Evolutionary conservation across 37 sponge, comb jelly and placozoan species (phyloP), one percentile per base, ranked within the genome.

Genomic region (Ianthella basta): DNA sequence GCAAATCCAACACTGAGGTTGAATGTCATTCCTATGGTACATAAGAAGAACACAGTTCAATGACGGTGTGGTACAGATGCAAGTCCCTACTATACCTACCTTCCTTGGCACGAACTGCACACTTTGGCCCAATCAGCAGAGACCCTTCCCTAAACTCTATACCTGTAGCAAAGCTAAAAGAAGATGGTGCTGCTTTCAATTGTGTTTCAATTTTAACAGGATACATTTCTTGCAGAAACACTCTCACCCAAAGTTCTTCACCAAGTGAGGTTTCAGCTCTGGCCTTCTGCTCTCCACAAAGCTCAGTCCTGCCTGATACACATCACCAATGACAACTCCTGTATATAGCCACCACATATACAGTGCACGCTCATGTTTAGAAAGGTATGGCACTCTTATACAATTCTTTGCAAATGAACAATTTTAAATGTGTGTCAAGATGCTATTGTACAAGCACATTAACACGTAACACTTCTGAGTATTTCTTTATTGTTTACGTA

Each of bases 131-230:
- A 40, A 97, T 91, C 36, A 84, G 73, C 33, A 97, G 75, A 14
- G 91, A 92, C 8, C 91, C 80, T 56, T 97, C 97, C 37, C 96
- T 41, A 82, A 97, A 97, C 72, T 97, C 97, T 64, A 97, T 92
- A 24, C 97, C 97, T 40, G 90, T 97, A 18, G 85, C 95, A 88
- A 96, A 94, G 41, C 92, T 91, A 84, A 19, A 59, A 50, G 35
- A 24, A 34, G 59, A 39, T 34, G 23, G 55, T 72, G 5, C 3
- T 29, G 6, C 4, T 55, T 25, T 39, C 80, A 39, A 41, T 29
- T 5, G 5, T 72, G 36, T 30, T 72, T 5, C 35, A 72, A 24
- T 14, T 23, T 29, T 72, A 12, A 72, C 4, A 72, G 14, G 30
- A 67, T 38, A 77, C 14, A 54, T 79, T 57, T 59, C n/a, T 0